Base-by-base conservation (phyloP, 2,888 invertebrate species). In the Bellardia bayeri region DNA sequence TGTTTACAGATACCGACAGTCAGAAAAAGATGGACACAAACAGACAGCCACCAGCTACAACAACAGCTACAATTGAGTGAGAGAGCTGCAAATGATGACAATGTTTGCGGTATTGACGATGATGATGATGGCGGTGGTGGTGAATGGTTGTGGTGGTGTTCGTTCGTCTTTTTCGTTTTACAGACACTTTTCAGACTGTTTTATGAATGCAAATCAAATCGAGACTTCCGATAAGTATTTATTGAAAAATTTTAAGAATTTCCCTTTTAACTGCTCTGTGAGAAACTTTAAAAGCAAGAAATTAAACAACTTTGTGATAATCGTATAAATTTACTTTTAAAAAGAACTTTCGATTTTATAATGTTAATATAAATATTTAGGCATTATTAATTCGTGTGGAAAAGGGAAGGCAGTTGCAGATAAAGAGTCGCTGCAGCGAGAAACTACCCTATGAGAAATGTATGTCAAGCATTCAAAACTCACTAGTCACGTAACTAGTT, bases 171-270 rank as follows among this genome's bases (percentile, higher is more conserved):
- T 11, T 63, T 72, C 9, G 42, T 56, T 40, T 13, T 61, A 61
- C 68, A 85, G 84, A 85, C 84, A 81, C 69, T 49, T 63, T 33
- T 49, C 11, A 78, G 78, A 68, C 72, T 30, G 66, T 72, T 85
- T 71, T 71, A 64, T 71, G 42, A 86, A 86, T 82, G 85, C 85
- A 82, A 86, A 86, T 86, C 61, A 82, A 82, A 78, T 78, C 66
- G 33, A 82, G 64, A 51, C 72, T 72, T 54, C 51, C 13, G 56
- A 58, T 64, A 66, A 66, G 51, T 37, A 61, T 78, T 78, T 83
- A 16, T 40, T 81, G 61, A 33, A 58, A 68, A 78, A 61, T 66
- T 78, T 82, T 11, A 66, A 61, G 82, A 82, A 86, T 72, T 82
- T 82, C 42, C 71, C 37, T 71, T 76, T 54, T 42, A 81, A 16